These are phyloP conservation scores for Chaetura pelagica DNA, from an alignment of 2,113 vertebrate species.

Conservation along the genomic window DNA sequence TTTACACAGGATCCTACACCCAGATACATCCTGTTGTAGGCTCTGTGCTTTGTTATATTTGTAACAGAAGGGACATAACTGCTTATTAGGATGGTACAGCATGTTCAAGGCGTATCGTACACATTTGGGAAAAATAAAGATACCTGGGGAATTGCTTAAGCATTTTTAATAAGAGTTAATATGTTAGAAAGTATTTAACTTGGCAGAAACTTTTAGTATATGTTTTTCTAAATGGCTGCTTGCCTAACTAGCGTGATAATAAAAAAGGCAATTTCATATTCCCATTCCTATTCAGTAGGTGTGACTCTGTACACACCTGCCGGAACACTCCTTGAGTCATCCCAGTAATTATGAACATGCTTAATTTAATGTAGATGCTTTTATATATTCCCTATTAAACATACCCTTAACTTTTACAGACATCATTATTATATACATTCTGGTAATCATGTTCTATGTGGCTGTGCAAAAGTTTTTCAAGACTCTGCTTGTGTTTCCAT, in stretches of 20 bases:
- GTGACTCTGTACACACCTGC: conserved; percentile 2
- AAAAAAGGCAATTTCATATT: background rate
- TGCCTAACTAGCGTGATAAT: background rate
- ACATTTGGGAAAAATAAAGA: background rate
- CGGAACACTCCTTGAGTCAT: background rate
- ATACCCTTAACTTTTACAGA: background rate
- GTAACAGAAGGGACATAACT: background rate
- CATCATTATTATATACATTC: background rate
- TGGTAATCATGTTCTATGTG: background rate
- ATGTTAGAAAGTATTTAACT: background rate
- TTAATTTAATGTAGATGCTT: background rate
- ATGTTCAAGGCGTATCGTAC: background rate
- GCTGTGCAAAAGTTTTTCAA: background rate
- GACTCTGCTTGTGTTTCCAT: background rate
- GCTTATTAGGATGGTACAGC: background rate
- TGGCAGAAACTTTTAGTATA: background rate
- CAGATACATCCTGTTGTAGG: background rate
- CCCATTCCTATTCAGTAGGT: background rate
- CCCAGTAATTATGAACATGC: background rate
- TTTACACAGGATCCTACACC: background rate
- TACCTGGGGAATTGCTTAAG: background rate
- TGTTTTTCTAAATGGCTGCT: background rate
- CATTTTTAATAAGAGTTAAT: background rate
- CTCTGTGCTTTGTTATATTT: background rate
- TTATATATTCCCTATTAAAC: background rate